Percentiles rank a stretch among this genome's conserved stretches.
Conservation (phyloP, 2,888 invertebrate genomes). For the Halocaridina rubra region DNA sequence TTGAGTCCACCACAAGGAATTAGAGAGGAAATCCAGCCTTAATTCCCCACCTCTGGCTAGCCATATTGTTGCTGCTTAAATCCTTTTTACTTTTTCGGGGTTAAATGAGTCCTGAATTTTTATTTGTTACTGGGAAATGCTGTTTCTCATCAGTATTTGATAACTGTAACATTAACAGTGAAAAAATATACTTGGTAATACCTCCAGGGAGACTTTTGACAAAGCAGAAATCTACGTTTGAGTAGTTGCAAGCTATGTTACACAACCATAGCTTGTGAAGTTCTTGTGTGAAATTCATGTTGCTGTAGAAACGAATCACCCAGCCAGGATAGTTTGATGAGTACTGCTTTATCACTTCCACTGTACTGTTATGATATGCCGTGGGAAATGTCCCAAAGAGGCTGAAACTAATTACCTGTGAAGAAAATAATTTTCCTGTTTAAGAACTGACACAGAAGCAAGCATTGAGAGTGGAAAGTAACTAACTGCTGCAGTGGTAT, state of each 20-base stretch:
- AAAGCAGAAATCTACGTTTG: constrained; percentile 27
- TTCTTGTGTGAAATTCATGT: background rate
- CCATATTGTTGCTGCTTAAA: too few relatives aligned
- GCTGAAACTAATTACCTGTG: constrained; percentile 35
- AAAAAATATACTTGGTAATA: too few relatives aligned
- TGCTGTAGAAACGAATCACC: constrained; percentile 29
- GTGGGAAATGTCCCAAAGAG: constrained; percentile 40
- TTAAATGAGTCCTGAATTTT: too few relatives aligned
- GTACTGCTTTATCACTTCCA: background rate
- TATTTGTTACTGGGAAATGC: too few relatives aligned
- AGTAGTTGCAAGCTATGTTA: constrained; percentile 18
- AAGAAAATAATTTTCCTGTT: too few relatives aligned
- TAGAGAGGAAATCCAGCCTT: too few relatives aligned
- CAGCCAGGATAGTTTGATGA: constrained; percentile 27
- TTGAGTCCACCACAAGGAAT: too few relatives aligned
- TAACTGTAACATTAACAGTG: too few relatives aligned
- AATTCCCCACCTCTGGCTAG: too few relatives aligned
- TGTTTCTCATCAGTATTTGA: too few relatives aligned
- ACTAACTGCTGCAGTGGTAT: background rate
- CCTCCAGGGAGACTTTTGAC: constrained; percentile 18
- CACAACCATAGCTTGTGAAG: constrained; percentile 13
- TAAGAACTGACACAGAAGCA: too few relatives aligned
- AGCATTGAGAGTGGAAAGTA: background rate
- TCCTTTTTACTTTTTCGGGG: too few relatives aligned
- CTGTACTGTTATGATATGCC: constrained; percentile 10